phyloP scores from a whole-genome alignment of 2,113 vertebrate genomes.

The Ptyas mucosa region DNA sequence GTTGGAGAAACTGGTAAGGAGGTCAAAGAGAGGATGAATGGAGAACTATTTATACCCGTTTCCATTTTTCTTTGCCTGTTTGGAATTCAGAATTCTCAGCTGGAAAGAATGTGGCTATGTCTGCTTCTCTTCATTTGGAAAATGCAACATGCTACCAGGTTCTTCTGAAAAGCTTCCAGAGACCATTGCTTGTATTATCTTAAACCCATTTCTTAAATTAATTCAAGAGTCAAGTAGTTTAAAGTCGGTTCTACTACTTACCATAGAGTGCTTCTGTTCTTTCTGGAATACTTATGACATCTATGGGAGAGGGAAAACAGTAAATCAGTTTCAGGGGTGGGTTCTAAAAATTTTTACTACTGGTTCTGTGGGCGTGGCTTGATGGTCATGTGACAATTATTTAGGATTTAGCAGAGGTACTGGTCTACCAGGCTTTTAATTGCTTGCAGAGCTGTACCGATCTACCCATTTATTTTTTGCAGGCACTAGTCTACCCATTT shows the following conservation, averaged over 20 bases:
- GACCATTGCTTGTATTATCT: background rate
- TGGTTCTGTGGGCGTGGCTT: too few species aligned
- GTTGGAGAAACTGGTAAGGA: background rate
- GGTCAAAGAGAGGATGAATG: background rate
- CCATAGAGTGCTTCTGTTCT: background rate
- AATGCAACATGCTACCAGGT: background rate
- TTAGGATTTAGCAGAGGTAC: too few species aligned
- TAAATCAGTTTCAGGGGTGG: background rate
- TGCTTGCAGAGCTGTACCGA: too few species aligned
- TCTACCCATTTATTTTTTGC: too few species aligned
- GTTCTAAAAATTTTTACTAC: too few species aligned
- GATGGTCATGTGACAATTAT: too few species aligned
- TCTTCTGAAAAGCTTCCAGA: background rate
- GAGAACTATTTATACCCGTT: background rate
- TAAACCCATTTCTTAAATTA: background rate
- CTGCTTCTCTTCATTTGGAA: background rate
- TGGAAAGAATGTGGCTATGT: background rate
- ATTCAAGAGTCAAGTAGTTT: background rate
- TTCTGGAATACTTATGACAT: background rate
- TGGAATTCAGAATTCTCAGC: background rate
- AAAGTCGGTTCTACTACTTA: background rate
- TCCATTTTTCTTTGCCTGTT: background rate
- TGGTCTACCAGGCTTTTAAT: too few species aligned
- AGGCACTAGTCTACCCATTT: too few species aligned
- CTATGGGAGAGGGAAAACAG: background rate